These are phyloP conservation scores for Parnassius smintheus DNA, from an alignment of 2,888 invertebrate genomes.

Conservation along the genomic window DNA sequence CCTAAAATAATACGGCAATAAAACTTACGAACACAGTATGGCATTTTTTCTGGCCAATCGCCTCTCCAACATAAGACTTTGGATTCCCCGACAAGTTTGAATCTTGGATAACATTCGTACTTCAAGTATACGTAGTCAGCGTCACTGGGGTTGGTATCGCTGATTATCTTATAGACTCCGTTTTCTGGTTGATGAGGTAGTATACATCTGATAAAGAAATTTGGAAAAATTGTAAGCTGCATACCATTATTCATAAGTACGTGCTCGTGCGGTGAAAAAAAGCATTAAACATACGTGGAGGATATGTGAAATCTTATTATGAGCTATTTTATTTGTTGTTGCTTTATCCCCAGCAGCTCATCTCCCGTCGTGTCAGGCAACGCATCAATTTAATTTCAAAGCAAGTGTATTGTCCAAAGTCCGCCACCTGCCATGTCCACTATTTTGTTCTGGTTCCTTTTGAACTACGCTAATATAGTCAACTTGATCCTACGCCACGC, in stretches of 20 bases:
- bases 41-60: slow-evolving; percentile 36
- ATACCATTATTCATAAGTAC: background rate
- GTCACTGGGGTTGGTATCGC: slow-evolving; percentile 36
- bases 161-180: slow-evolving; percentile 46
- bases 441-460: no score
- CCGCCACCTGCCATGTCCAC: no score
- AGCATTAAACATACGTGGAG: no score
- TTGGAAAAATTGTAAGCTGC: background rate
- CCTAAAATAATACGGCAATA: no score
- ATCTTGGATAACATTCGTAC: slow-evolving; percentile 50
- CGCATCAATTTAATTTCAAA: no score
- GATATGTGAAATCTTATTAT: no score
- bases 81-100: slow-evolving; percentile 36
- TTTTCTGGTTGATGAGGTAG: slow-evolving; percentile 51
- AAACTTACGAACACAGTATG: slow-evolving; percentile 41
- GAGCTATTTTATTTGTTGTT: no score
- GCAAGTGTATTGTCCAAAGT: no score
- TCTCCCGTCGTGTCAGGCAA: no score
- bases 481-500: no score
- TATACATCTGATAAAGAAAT: slow-evolving; percentile 40
- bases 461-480: no score
- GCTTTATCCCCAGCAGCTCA: no score
- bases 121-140: slow-evolving; percentile 42
- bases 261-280: background rate
- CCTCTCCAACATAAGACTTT: slow-evolving; percentile 44